Evolutionary conservation across 2,888 invertebrate species (phyloP).

Genomic region (Orchesellides sinensis): DNA sequence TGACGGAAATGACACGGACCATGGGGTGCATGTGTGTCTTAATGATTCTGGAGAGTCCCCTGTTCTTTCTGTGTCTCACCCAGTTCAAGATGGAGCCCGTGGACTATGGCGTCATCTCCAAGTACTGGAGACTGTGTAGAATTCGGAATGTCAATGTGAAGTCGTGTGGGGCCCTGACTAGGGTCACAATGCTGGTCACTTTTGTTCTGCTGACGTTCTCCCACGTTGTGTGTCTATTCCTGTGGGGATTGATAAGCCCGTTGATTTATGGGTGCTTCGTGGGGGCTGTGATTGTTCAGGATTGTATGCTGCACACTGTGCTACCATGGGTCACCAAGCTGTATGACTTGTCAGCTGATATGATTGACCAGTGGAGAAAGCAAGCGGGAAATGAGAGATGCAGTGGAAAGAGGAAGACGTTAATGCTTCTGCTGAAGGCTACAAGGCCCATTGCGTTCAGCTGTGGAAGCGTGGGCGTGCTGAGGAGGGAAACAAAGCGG

Average conservation of each 20-base stretch:
- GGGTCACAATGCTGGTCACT: background rate
- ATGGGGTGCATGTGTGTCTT: conserved; percentile 4
- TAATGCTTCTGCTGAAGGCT: background rate
- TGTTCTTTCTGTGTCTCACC: conserved; percentile 1
- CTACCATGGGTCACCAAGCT: conserved; percentile 16
- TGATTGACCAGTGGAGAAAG: conserved; percentile 4
- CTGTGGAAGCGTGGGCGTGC: conserved; percentile 5
- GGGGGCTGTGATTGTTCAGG: background rate
- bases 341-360: conserved; percentile 6
- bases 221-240: background rate
- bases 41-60: conserved; percentile 26
- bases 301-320: background rate
- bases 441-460: conserved; percentile 17
- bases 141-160: background rate
- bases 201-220: conserved; percentile 10
- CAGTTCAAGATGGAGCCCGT: background rate
- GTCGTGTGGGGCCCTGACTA: conserved; percentile 12
- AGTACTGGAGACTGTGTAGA: conserved; percentile 10
- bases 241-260: background rate
- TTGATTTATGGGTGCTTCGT: background rate
- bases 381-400: background rate
- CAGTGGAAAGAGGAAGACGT: background rate
- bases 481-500: conserved; percentile 22
- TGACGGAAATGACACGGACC: conserved; percentile 5
- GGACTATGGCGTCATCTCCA: background rate